Conservation (phyloP, 1,140 invertebrate genomes). For the Lepidurus apus region DNA sequence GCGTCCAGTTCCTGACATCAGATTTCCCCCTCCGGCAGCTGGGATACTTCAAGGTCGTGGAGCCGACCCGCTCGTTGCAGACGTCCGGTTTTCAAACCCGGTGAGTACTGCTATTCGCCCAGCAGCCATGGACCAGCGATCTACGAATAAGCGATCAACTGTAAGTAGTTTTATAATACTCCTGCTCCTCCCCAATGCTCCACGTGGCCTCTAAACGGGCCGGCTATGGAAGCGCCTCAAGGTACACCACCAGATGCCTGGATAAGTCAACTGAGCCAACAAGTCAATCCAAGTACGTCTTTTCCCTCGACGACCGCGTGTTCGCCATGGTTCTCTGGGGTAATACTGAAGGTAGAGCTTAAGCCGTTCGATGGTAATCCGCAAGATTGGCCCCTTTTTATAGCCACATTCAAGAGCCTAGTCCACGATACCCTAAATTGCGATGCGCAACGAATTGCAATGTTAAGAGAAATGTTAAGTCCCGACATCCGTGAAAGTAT, state of each 20-base stretch:
- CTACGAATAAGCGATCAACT: not conserved
- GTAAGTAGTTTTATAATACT: too few species aligned
- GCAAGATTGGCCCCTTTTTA: conserved; percentile 28
- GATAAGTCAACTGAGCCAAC: not conserved
- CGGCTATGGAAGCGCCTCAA: not conserved
- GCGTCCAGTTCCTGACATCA: not conserved
- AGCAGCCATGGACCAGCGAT: not conserved
- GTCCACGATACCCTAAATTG: conserved; percentile 5
- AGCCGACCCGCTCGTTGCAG: not conserved
- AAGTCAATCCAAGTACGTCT: not conserved
- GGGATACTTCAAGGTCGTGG: not conserved
- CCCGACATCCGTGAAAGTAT: not conserved
- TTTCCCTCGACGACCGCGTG: not conserved
- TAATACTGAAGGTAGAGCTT: conserved; percentile 3
- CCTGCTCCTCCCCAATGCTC: not conserved
- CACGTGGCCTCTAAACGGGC: not conserved
- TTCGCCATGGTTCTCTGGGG: conserved; percentile 1
- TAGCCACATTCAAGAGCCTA: conserved; percentile 18
- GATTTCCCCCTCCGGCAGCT: not conserved
- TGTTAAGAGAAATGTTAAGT: not conserved
- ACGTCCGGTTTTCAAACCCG: not conserved
- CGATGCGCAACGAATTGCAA: conserved; percentile 20
- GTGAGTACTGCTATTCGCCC: too few species aligned
- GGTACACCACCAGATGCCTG: not conserved
- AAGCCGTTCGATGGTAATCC: conserved; percentile 24